These are phyloP conservation scores for Oryzias curvinotus DNA, from an alignment of 2,113 vertebrate genomes.

Conservation along the genomic window DNA sequence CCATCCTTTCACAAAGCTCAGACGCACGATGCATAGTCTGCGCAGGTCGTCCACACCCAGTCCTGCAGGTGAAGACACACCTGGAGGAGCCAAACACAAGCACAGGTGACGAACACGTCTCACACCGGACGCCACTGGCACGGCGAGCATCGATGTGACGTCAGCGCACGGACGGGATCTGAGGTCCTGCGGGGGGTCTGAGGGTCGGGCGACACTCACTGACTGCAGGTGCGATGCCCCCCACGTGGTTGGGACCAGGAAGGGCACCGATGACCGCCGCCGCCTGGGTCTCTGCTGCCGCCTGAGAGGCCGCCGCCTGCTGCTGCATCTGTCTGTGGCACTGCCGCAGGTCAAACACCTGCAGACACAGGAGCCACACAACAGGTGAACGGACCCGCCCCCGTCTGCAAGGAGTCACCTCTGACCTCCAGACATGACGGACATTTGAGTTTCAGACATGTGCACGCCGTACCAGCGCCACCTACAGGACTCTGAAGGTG, in stretches of 20 bases:
- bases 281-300: constrained; percentile 71
- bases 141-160: too few species aligned
- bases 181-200: too few species aligned
- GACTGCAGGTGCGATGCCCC: constrained; percentile 70
- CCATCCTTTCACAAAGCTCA: constrained; percentile 87
- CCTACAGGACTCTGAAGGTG: too few species aligned
- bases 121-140: too few species aligned
- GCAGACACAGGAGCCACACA: background rate
- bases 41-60: constrained; percentile 81
- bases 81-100: constrained; percentile 10
- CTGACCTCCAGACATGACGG: too few species aligned
- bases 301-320: constrained; percentile 77
- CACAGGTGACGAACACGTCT: too few species aligned
- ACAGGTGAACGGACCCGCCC: background rate
- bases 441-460: too few species aligned
- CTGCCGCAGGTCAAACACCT: constrained; percentile 83
- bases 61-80: constrained; percentile 63
- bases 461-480: too few species aligned
- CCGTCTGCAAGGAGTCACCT: too few species aligned
- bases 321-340: constrained; percentile 86
- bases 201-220: constrained; percentile 68
- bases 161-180: too few species aligned
- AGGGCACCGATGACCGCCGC: constrained; percentile 72
- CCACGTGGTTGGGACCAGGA: constrained; percentile 71
- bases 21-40: constrained; percentile 77